Percentiles rank a stretch among this genome's conserved stretches.
These are phyloP conservation scores for Rallus crepitans DNA, from an alignment of 2,797 vertebrate species.

Conservation along the genomic window DNA sequence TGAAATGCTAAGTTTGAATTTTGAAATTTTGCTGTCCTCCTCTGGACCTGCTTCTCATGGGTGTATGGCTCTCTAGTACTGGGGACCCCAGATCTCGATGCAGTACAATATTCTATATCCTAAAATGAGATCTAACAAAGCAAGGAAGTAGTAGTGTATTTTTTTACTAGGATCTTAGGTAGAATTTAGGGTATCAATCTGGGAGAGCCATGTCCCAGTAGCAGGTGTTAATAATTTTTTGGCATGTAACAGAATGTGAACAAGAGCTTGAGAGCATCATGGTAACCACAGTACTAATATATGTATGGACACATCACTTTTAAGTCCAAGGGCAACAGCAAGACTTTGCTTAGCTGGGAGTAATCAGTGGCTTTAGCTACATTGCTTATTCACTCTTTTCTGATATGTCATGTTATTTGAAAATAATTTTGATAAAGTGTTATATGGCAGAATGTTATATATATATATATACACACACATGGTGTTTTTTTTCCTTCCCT, in stretches of 20 bases:
- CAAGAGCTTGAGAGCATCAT: neutral
- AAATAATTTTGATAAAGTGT: neutral
- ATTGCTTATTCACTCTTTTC: neutral
- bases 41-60: neutral
- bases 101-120: neutral
- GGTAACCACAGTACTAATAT: rapidly evolving
- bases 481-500: neutral
- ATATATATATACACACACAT: too few species aligned
- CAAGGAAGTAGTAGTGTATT: neutral
- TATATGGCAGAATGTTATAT: neutral
- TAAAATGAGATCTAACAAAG: neutral
- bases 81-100: neutral
- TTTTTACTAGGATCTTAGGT: neutral
- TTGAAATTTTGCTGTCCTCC: neutral
- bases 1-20: neutral
- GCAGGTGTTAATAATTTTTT: neutral
- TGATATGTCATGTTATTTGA: neutral
- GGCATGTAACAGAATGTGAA: neutral
- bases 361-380: neutral
- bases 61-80: neutral
- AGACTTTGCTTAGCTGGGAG: neutral
- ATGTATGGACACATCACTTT: neutral
- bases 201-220: neutral
- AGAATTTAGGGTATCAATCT: neutral
- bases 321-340: neutral